Percentiles rank a stretch among this genome's conserved stretches.
Conservation (phyloP, 1,140 invertebrate species). For the Drosophila asahinai region DNA sequence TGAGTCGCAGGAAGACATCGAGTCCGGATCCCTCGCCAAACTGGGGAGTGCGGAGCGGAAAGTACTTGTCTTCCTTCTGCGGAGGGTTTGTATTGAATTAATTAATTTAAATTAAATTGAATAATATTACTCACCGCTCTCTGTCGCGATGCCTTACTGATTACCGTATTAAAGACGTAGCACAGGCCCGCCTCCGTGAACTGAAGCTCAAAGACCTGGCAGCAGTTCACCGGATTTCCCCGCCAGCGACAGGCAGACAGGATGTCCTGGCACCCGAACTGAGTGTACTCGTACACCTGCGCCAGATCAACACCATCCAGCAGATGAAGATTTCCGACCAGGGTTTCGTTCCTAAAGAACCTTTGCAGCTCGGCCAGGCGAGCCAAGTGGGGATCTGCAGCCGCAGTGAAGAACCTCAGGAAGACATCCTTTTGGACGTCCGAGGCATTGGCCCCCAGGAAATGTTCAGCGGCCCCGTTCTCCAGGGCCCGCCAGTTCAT, state of each 20-base stretch:
- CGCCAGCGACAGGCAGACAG: conserved; percentile 63
- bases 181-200: conserved; percentile 74
- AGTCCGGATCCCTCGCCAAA: conserved; percentile 61
- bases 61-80: conserved; percentile 60
- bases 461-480: conserved; percentile 41
- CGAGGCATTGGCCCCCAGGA: conserved; percentile 59
- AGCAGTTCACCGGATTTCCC: conserved; percentile 53
- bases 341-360: conserved; percentile 50
- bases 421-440: conserved; percentile 46
- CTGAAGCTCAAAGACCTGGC: conserved; percentile 67
- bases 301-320: conserved; percentile 59
- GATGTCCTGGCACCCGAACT: conserved; percentile 51
- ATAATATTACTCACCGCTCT: conserved; percentile 25
- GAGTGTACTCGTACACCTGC: conserved; percentile 37
- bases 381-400: conserved; percentile 44
- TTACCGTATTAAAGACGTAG: conserved; percentile 66
- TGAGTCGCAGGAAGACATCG: conserved; percentile 46
- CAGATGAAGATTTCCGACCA: conserved; percentile 16
- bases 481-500: conserved; percentile 53
- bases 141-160: conserved; percentile 32
- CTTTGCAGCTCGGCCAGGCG: conserved; percentile 30
- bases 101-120: neutral
- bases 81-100: neutral
- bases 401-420: conserved; percentile 54
- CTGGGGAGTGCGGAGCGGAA: conserved; percentile 60